Evolutionary conservation across 2,888 invertebrate genomes (phyloP).

Genomic region (Schrankia costaestrigalis): DNA sequence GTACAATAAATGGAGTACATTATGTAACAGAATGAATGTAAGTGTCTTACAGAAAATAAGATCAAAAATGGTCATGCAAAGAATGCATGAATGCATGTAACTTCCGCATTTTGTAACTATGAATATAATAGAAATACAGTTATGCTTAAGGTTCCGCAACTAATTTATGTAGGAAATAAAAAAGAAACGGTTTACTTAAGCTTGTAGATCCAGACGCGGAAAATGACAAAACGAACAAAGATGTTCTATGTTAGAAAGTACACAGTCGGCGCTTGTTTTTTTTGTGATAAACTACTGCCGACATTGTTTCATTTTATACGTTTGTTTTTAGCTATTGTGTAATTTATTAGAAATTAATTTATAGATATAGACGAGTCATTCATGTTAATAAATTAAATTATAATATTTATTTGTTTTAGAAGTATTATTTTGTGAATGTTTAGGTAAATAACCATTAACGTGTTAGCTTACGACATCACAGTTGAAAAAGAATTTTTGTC

Average conservation of each 20-base stretch:
- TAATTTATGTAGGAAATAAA: slow-evolving; percentile 14
- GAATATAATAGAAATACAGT: slow-evolving; percentile 9
- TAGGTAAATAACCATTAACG: too few species aligned
- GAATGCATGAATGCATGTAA: slow-evolving; percentile 13
- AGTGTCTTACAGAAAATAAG: slow-evolving; percentile 12
- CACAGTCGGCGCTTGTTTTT: slow-evolving; percentile 17
- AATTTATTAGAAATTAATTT: too few species aligned
- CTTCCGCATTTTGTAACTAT: slow-evolving; percentile 17
- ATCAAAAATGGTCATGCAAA: slow-evolving; percentile 11
- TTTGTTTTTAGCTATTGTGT: slow-evolving; percentile 3
- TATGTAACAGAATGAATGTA: slow-evolving; percentile 15
- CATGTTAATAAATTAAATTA: not conserved
- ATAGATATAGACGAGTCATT: too few species aligned
- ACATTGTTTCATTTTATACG: slow-evolving; percentile 12
- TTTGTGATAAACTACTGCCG: slow-evolving; percentile 17
- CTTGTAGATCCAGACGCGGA: slow-evolving; percentile 15
- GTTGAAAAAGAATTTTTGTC: too few species aligned
- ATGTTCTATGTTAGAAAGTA: slow-evolving; percentile 33
- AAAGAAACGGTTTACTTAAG: slow-evolving; percentile 7
- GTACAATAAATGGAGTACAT: slow-evolving; percentile 9
- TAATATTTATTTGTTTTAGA: not conserved
- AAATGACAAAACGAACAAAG: slow-evolving; percentile 33
- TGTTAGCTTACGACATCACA: too few species aligned
- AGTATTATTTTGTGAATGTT: too few species aligned
- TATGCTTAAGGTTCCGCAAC: slow-evolving; percentile 14